Evolutionary conservation across 2,888 invertebrate species (phyloP).

Genomic region (Melinaea marsaeus): DNA sequence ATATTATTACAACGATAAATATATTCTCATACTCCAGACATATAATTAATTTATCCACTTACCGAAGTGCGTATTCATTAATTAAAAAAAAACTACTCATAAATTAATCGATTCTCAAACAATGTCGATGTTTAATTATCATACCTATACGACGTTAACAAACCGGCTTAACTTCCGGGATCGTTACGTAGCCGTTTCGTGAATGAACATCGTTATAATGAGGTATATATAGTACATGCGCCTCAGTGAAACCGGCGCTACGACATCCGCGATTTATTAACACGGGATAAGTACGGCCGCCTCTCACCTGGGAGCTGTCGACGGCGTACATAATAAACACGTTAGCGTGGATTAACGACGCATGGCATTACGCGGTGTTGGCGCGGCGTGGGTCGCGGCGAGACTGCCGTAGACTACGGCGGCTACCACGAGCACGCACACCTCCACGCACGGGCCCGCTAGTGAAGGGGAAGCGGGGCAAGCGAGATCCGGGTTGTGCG

Average conservation of each 20-base stretch:
- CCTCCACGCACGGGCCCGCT: constrained; percentile 60
- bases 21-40: too few species aligned
- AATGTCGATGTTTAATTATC: constrained; percentile 64
- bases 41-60: too few species aligned
- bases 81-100: constrained; percentile 16
- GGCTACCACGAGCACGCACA: constrained; percentile 44
- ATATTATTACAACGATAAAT: background rate
- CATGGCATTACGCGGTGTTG: constrained; percentile 49
- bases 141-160: constrained; percentile 68
- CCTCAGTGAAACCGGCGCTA: constrained; percentile 44
- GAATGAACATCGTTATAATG: constrained; percentile 67
- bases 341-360: constrained; percentile 54
- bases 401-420: constrained; percentile 58
- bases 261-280: constrained; percentile 36
- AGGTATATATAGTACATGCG: constrained; percentile 44
- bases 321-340: constrained; percentile 71
- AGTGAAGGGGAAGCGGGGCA: constrained; percentile 76
- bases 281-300: constrained; percentile 22
- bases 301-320: constrained; percentile 72
- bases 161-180: constrained; percentile 76
- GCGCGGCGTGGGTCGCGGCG: constrained; percentile 63
- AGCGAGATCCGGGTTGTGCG: constrained; percentile 74
- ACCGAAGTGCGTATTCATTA: background rate
- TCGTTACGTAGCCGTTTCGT: constrained; percentile 63
- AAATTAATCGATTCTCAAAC: constrained; percentile 46